Conservation (phyloP, 1,140 invertebrate species). For the Bilobella aurantiaca region DNA sequence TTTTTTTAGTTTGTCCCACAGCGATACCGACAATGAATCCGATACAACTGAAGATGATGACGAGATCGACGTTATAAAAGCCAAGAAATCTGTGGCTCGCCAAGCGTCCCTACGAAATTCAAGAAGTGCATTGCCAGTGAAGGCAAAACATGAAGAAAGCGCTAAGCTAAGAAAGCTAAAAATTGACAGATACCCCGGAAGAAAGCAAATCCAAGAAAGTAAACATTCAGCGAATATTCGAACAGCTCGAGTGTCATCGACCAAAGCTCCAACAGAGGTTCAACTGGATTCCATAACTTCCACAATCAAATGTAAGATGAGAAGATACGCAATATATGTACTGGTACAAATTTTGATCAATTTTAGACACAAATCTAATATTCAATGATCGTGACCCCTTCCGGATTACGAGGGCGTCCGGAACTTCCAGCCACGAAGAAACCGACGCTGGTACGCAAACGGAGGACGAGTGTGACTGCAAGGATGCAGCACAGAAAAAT, state of each 20-base stretch:
- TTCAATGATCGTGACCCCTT: constrained; percentile 32
- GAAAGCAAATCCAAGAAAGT: neutral
- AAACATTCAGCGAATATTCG: constrained; percentile 6
- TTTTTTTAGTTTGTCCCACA: constrained; percentile 28
- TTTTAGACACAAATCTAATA: constrained; percentile 26
- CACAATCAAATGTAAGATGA: neutral
- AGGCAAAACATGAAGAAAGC: neutral
- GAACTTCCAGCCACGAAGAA: neutral
- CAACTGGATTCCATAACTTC: neutral
- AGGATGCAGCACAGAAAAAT: constrained; percentile 15
- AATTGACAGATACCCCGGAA: neutral
- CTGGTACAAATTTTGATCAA: neutral
- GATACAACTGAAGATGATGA: constrained; percentile 20
- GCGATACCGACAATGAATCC: constrained; percentile 24
- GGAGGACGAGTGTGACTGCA: constrained; percentile 29
- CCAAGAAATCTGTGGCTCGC: neutral
- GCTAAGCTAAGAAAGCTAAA: no score
- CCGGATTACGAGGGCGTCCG: constrained; percentile 13
- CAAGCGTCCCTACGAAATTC: constrained; percentile 9
- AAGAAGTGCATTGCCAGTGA: neutral
- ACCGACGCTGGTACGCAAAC: constrained; percentile 1
- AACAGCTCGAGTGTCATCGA: no score
- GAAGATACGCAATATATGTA: no score
- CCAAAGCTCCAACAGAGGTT: no score
- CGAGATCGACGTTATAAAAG: neutral